A percentile compares a stretch with the other conserved stretches of the same genome.
Evolutionary conservation across 1,140 invertebrate genomes (phyloP).

Genomic region (Achroia grisella): DNA sequence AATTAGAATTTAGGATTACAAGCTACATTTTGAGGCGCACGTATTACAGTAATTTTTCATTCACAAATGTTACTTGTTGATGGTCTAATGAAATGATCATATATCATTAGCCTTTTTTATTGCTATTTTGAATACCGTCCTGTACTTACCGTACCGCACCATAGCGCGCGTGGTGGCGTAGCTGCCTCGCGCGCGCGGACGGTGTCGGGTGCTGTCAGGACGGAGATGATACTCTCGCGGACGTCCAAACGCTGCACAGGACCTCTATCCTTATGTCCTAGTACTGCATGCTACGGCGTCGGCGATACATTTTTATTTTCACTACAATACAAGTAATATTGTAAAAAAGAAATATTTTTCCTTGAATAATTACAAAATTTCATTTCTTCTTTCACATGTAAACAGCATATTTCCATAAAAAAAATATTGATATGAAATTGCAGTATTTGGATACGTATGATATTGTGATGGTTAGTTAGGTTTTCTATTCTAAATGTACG

Average conservation of each 20-base stretch:
- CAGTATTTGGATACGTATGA: too few species aligned
- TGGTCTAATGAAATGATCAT: neutral
- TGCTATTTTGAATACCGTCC: conserved; percentile 13
- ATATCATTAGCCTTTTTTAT: too few species aligned
- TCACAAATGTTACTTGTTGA: neutral
- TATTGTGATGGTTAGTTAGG: too few species aligned
- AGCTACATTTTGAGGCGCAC: neutral
- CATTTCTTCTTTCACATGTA: too few species aligned
- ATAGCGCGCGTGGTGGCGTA: conserved; percentile 24
- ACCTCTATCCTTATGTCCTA: conserved; percentile 80
- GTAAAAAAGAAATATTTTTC: too few species aligned
- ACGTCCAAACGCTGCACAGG: conserved; percentile 75
- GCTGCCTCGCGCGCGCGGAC: conserved; percentile 21
- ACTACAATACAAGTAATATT: too few species aligned
- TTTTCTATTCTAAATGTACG: too few species aligned
- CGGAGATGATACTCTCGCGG: conserved; percentile 25
- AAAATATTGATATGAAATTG: too few species aligned
- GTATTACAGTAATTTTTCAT: neutral
- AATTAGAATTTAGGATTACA: too few species aligned
- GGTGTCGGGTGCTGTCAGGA: conserved; percentile 31
- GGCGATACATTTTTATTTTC: conserved; percentile 52
- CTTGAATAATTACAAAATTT: too few species aligned
- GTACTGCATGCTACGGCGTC: conserved; percentile 73
- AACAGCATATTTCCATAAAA: too few species aligned
- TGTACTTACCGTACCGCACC: conserved; percentile 34